Percentiles rank a stretch among this genome's conserved stretches.
These are phyloP conservation scores for Rotaria magnacalcarata DNA, from an alignment of 2,888 invertebrate genomes.

Conservation along the genomic window DNA sequence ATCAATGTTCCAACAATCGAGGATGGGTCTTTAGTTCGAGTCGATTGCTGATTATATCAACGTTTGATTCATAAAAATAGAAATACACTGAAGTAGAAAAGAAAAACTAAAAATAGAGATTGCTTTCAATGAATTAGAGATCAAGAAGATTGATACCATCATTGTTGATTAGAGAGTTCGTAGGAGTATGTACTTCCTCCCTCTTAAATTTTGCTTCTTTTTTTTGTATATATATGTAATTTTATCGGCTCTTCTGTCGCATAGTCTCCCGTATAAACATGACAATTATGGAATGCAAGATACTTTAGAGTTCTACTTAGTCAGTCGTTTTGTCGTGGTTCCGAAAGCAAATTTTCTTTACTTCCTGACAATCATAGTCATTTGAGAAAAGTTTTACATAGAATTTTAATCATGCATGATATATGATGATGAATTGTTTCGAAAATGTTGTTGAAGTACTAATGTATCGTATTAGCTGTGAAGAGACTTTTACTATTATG, in stretches of 20 bases:
- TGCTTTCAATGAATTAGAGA: neutral
- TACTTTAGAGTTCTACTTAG: neutral
- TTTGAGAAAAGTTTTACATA: too few relatives aligned
- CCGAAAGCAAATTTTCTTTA: too few relatives aligned
- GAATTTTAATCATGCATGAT: too few relatives aligned
- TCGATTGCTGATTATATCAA: neutral
- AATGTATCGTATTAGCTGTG: too few relatives aligned
- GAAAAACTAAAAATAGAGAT: neutral
- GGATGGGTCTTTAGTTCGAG: neutral
- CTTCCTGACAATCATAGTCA: too few relatives aligned
- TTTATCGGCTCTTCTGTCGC: neutral
- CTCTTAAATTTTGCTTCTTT: neutral
- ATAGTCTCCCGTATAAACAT: neutral
- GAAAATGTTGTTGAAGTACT: too few relatives aligned
- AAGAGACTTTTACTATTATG: too few relatives aligned
- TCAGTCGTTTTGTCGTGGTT: neutral
- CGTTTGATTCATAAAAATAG: neutral
- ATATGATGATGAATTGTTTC: too few relatives aligned
- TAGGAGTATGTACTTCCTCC: neutral
- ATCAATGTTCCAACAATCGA: neutral
- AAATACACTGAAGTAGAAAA: neutral
- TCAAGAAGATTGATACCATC: neutral
- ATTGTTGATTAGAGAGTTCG: neutral
- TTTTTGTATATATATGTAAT: neutral
- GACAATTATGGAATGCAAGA: neutral